phyloP scores from a whole-genome alignment of 2,113 vertebrate genomes.

The Lampris megalopsis region DNA sequence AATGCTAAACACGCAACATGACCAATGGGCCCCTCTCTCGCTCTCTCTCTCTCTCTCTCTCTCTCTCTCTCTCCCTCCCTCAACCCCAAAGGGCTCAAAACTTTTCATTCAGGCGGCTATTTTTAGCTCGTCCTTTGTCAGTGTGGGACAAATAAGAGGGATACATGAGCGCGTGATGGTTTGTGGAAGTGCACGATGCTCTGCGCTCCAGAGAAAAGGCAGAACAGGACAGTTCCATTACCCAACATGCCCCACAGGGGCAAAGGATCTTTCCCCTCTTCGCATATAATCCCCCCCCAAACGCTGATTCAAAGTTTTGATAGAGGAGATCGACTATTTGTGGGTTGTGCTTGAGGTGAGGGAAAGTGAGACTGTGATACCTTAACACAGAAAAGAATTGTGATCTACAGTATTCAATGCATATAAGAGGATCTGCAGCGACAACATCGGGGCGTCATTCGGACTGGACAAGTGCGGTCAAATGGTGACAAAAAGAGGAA shows the following conservation, averaged over 20 bases:
- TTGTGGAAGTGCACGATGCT: conserved; percentile 46
- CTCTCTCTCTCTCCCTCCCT: not conserved
- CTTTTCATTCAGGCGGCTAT: conserved; percentile 56
- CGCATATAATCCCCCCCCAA: conserved; percentile 11
- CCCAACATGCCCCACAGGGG: conserved; percentile 12
- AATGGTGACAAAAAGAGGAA: too few relatives aligned
- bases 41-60: not conserved
- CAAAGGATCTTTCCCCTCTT: conserved; percentile 29
- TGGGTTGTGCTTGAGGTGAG: not conserved
- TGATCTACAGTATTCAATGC: too few relatives aligned
- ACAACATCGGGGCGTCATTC: too few relatives aligned
- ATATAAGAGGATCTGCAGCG: too few relatives aligned
- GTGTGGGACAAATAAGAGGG: conserved; percentile 37
- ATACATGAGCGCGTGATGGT: conserved; percentile 44
- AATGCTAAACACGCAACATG: conserved; percentile 13
- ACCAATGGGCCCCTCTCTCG: conserved; percentile 8
- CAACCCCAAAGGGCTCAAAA: conserved; percentile 35
- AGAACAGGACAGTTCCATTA: conserved; percentile 35
- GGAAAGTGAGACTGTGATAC: not conserved
- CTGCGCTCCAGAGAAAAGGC: conserved; percentile 16
- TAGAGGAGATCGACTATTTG: conserved; percentile 3
- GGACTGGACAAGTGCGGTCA: too few relatives aligned
- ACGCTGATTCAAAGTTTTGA: conserved; percentile 21
- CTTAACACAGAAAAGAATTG: too few relatives aligned
- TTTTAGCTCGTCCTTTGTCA: conserved; percentile 53